These are phyloP conservation scores for Carposina sasakii DNA, from an alignment of 1,140 invertebrate genomes.

Conservation along the genomic window DNA sequence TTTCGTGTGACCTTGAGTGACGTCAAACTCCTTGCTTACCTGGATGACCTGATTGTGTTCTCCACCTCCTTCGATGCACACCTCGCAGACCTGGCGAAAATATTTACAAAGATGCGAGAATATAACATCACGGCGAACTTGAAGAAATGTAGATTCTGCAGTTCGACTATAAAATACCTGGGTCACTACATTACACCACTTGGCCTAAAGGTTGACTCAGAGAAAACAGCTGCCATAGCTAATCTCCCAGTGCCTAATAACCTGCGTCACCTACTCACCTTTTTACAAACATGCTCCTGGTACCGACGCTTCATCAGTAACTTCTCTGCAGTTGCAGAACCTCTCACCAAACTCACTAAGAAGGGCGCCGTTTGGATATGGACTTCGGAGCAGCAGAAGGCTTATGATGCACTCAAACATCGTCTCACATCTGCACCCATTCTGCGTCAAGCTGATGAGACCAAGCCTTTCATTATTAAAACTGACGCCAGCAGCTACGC, in stretches of 20 bases:
- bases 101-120: constrained; percentile 1
- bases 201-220: not conserved
- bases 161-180: not conserved
- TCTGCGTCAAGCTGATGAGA: constrained; percentile 17
- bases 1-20: not conserved
- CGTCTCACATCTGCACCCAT: not conserved
- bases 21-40: not conserved
- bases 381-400: constrained; percentile 5
- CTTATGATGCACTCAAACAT: not conserved
- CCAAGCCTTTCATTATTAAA: constrained; percentile 26
- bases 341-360: constrained; percentile 38
- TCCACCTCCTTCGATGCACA: not conserved
- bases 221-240: not conserved
- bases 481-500: constrained; percentile 37
- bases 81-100: not conserved
- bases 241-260: constrained; percentile 6
- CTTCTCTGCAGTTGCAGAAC: constrained; percentile 40
- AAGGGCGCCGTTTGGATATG: constrained; percentile 33
- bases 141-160: not conserved
- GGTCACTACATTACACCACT: not conserved
- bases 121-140: not conserved
- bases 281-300: constrained; percentile 30
- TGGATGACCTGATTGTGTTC: constrained; percentile 4
- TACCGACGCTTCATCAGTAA: constrained; percentile 46
- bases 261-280: constrained; percentile 13